Evolutionary conservation across 2,113 vertebrate genomes (phyloP), one percentile per base, ranked within the genome.

Genomic region (Lagenorhynchus albirostris): DNA sequence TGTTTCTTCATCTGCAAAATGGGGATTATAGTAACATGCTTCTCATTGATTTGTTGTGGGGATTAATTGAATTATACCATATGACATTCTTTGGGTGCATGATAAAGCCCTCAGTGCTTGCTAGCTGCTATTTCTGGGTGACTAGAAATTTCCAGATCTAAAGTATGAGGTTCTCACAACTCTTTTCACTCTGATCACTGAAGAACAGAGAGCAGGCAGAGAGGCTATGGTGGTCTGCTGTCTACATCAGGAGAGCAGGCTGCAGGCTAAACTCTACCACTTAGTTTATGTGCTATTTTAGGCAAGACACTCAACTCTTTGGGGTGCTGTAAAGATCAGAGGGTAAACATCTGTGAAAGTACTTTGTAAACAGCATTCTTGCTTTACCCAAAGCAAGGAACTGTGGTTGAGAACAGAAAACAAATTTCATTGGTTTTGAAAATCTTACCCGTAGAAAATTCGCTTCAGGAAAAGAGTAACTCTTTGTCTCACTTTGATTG

Each of bases 341-440:
- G 73, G 70, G 83, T 89, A 94, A 94, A 97, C 58, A 94, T 92
- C 93, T 96, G 77, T 50, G n/a, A 91, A 85, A 93, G 47, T 60
- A 38, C 94, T 96, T 96, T 96, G 77, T 91, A 97, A 94, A 93
- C 89, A 93, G 91, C 20, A 36, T 65, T 55, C 20, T 70, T 89
- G 83, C 71, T 97, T 94, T 81, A 94, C 80, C 60, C 53, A 67
- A 80, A 94, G 60, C 84, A 82, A 97, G 77, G 44, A 96, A 55
- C 47, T 94, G 60, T 33, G 63, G 55, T n/a, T 91, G 65, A 94
- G 83, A 96, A 86, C 44, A 93, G 91, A 95, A 96, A 95, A 89
- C 73, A 67, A 89, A 94, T 83, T 74, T 76, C 93, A 91, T 91
- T 91, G 91, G 31, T 86, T 95, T 96, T 97, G 89, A 91, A 96